Evolutionary conservation across 2,888 invertebrate genomes (phyloP).

Genomic region (Philonicus albiceps): DNA sequence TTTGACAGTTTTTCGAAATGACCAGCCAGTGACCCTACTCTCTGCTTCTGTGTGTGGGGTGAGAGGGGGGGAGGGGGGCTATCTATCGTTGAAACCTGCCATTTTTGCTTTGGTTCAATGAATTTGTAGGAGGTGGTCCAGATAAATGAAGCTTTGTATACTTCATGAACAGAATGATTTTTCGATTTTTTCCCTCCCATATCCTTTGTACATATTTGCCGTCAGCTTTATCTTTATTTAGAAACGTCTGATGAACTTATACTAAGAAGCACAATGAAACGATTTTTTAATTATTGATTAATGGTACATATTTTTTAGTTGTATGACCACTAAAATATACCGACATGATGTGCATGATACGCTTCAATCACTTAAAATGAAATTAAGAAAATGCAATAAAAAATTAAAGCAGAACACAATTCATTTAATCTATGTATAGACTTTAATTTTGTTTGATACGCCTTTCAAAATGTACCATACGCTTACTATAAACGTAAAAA

Average conservation of each 20-base stretch:
- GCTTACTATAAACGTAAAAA: too few species aligned
- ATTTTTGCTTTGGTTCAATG: neutral
- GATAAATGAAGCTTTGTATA: neutral
- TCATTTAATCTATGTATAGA: too few species aligned
- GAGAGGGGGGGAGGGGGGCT: too few species aligned
- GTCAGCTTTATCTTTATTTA: neutral
- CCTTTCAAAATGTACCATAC: too few species aligned
- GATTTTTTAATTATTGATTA: too few species aligned
- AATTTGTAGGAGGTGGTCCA: neutral
- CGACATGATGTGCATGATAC: too few species aligned
- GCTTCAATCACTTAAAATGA: too few species aligned
- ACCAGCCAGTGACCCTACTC: neutral
- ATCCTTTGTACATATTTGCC: neutral
- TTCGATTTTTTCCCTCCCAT: neutral
- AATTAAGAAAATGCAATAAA: too few species aligned
- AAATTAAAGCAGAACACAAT: too few species aligned
- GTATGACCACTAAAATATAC: too few species aligned
- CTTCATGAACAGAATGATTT: neutral
- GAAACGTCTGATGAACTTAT: neutral
- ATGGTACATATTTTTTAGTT: too few species aligned
- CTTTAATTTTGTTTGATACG: too few species aligned
- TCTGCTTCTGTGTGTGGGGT: neutral
- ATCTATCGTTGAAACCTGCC: neutral
- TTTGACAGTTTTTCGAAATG: neutral
- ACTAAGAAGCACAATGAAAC: neutral